These are phyloP conservation scores for Acridotheres tristis DNA, from an alignment of 2,797 vertebrate species.

Conservation along the genomic window DNA sequence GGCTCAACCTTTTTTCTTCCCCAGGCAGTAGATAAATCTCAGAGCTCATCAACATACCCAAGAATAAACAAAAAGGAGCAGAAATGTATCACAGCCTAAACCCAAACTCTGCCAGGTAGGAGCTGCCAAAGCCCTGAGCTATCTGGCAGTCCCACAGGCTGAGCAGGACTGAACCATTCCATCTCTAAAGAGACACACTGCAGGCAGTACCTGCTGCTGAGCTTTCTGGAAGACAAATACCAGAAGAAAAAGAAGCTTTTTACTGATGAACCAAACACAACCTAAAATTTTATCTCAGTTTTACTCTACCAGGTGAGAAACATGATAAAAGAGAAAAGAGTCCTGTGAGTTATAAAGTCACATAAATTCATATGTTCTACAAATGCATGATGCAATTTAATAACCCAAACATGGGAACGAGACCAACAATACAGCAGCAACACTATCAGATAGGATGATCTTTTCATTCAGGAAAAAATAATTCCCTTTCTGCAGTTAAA, in stretches of 20 bases:
- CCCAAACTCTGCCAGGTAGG: background rate
- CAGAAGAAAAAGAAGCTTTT: background rate
- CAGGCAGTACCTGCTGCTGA: background rate
- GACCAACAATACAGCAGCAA: background rate
- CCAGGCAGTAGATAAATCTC: background rate
- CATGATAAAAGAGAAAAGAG: fast-evolving
- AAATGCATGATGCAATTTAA: background rate
- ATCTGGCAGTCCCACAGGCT: background rate
- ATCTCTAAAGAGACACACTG: background rate
- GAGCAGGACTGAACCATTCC: background rate
- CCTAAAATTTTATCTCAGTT: background rate
- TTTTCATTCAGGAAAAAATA: background rate
- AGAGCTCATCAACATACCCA: background rate
- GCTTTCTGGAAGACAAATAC: background rate
- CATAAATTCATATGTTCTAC: background rate
- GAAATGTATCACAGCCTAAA: background rate
- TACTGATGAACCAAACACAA: background rate
- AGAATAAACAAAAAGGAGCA: background rate
- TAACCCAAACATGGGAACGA: background rate
- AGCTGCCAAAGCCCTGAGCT: background rate
- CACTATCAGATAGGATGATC: background rate
- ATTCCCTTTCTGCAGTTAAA: background rate
- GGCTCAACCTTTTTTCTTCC: background rate
- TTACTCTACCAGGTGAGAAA: background rate
- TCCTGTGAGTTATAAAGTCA: background rate